These are phyloP conservation scores for Octomys mimax DNA, from an alignment of 2,797 vertebrate species.

Conservation along the genomic window DNA sequence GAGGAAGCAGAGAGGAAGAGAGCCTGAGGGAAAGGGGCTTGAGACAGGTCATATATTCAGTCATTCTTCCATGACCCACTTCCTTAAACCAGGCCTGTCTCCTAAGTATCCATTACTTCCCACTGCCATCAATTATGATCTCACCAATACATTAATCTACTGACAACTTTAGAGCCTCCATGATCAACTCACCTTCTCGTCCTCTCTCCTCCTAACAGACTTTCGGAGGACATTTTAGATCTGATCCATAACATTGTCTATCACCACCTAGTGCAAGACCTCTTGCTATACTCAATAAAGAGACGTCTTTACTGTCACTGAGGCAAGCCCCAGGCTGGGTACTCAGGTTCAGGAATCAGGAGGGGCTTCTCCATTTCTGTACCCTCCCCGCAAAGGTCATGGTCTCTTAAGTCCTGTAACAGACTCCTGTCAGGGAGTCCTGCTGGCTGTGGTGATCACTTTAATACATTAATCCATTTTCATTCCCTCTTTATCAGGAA, in stretches of 20 bases:
- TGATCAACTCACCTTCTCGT: not conserved
- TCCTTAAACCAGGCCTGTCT: not conserved
- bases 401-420: slow-evolving; percentile 46
- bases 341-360: not conserved
- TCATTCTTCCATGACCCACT: not conserved
- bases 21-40: not conserved
- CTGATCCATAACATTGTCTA: not conserved
- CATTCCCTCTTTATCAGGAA: slow-evolving; percentile 72
- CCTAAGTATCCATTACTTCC: not conserved
- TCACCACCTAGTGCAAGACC: not conserved
- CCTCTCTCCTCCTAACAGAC: not conserved
- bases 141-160: not conserved
- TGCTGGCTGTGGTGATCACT: slow-evolving; percentile 71
- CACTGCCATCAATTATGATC: not conserved
- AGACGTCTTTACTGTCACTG: too few species aligned
- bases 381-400: not conserved
- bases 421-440: slow-evolving; percentile 11
- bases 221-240: not conserved
- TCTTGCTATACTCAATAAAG: not conserved
- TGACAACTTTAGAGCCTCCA: not conserved
- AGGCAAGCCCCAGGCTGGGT: not conserved
- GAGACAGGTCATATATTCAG: not conserved
- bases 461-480: slow-evolving; percentile 83
- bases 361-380: fast-evolving
- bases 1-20: not conserved